A percentile compares a stretch with the other conserved stretches of the same genome.
Evolutionary conservation across 1,140 invertebrate genomes (phyloP).

Genomic region (Microplitis mediator): DNA sequence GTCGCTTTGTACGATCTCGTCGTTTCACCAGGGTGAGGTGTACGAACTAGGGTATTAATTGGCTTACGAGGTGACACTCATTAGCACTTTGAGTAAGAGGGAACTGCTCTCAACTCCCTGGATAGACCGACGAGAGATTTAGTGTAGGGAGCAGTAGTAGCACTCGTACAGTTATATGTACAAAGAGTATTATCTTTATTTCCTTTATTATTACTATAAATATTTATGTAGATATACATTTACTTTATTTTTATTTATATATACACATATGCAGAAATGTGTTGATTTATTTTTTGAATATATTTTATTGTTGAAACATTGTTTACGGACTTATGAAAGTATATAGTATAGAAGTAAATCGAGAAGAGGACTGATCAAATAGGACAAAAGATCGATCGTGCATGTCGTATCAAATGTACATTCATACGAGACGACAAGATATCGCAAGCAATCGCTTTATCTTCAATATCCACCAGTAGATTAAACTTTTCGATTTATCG

Average conservation of each 20-base stretch:
- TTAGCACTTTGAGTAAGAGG: conserved; percentile 61
- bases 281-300: no score
- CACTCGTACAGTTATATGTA: background rate
- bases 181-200: background rate
- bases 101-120: conserved; percentile 27
- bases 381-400: background rate
- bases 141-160: background rate
- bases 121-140: conserved; percentile 13
- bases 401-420: background rate
- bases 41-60: conserved; percentile 55
- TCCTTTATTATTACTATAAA: no score
- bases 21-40: conserved; percentile 5
- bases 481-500: background rate
- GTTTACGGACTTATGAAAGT: no score
- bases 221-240: no score
- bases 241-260: no score
- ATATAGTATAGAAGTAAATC: no score
- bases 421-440: background rate
- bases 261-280: no score
- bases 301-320: no score
- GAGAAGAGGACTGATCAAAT: background rate
- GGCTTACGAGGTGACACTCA: conserved; percentile 63
- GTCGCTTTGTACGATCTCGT: conserved; percentile 20
- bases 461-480: background rate
- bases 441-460: background rate